phyloP scores from a whole-genome alignment of 2,888 invertebrate genomes.

The Nebria brevicollis region DNA sequence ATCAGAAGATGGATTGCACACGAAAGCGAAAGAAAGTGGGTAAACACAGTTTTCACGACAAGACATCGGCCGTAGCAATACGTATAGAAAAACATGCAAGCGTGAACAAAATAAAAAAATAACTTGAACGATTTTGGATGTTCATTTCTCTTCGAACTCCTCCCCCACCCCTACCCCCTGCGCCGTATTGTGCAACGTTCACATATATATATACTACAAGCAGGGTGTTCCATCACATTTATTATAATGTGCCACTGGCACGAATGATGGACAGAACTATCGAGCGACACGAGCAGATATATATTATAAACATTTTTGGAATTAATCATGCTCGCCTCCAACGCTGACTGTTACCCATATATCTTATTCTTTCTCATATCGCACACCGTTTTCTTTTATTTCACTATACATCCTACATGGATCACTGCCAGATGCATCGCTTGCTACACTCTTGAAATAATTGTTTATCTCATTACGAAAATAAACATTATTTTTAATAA shows the following conservation, averaged over 20 bases:
- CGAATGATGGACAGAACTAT: constrained; percentile 62
- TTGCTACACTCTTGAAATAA: neutral
- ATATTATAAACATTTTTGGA: constrained; percentile 46
- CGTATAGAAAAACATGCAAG: constrained; percentile 4
- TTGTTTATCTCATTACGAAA: neutral
- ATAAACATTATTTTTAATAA: neutral
- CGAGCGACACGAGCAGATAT: constrained; percentile 50
- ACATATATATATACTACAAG: neutral
- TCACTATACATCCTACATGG: neutral
- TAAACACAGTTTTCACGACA: constrained; percentile 39
- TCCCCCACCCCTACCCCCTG: constrained; percentile 52
- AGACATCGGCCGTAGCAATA: neutral
- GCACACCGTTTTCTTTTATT: neutral
- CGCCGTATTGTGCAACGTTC: constrained; percentile 52
- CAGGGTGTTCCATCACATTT: constrained; percentile 57
- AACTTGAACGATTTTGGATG: constrained; percentile 59
- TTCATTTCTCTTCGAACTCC: constrained; percentile 63
- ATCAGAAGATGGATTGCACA: constrained; percentile 57
- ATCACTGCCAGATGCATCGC: neutral
- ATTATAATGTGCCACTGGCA: constrained; percentile 53
- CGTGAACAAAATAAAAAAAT: constrained; percentile 50
- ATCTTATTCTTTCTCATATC: constrained; percentile 45
- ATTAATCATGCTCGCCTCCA: constrained; percentile 45
- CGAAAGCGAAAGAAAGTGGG: constrained; percentile 51
- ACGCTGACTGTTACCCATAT: constrained; percentile 43